Evolutionary conservation across 2,888 invertebrate genomes (phyloP).

Genomic region (Dolomedes plantarius): DNA sequence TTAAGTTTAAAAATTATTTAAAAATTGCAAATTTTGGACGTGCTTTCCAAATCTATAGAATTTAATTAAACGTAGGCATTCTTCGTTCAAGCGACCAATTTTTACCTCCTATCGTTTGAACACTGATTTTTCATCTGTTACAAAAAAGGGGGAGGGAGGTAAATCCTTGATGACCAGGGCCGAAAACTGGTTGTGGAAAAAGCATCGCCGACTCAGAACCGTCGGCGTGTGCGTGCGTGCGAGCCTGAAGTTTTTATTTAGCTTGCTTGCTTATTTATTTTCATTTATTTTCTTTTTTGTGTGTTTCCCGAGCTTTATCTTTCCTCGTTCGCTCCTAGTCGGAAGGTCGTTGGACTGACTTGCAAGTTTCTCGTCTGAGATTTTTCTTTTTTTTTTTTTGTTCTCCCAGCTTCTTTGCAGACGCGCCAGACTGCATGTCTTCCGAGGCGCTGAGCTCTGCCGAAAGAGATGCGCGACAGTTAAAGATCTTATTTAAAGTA

Average conservation of each 20-base stretch:
- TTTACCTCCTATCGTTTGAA: background rate
- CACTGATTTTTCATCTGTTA: background rate
- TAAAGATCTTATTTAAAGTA: no score
- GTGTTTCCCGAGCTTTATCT: conserved; percentile 28
- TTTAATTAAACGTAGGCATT: no score
- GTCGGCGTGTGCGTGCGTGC: conserved; percentile 32
- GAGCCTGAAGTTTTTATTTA: conserved; percentile 1
- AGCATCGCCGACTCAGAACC: background rate
- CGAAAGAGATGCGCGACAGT: background rate
- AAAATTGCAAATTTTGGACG: no score
- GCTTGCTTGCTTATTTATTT: conserved; percentile 1
- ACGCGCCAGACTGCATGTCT: conserved; percentile 68
- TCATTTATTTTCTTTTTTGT: conserved; percentile 33
- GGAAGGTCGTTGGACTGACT: conserved; percentile 65
- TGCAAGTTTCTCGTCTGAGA: conserved; percentile 20
- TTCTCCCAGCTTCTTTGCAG: conserved; percentile 2
- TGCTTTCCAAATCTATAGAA: no score
- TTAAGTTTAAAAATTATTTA: no score
- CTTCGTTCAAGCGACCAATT: no score
- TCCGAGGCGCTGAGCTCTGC: background rate
- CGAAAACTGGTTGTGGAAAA: conserved; percentile 45
- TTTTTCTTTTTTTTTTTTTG: background rate
- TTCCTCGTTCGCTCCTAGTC: conserved; percentile 37
- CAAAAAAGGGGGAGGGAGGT: background rate
- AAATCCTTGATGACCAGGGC: no score